phyloP scores from a whole-genome alignment of 2,888 invertebrate species.

The Cerastoderma edule region DNA sequence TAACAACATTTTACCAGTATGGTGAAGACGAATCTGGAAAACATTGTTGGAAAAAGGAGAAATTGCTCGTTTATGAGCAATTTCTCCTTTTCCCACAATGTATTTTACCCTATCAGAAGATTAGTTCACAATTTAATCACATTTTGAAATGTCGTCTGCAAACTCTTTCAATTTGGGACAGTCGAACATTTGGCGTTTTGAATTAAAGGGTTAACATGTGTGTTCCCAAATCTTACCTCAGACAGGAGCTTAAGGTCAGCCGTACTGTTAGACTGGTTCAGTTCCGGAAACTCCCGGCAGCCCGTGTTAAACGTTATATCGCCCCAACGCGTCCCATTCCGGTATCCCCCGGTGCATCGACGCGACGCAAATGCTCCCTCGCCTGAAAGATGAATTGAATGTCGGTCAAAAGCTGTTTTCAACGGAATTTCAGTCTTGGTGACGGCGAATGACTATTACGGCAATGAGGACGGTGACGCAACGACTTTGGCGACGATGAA shows the following conservation, averaged over 20 bases:
- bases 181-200: background rate
- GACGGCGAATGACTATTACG: background rate
- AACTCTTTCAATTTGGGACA: background rate
- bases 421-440: background rate
- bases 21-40: no score
- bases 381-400: background rate
- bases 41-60: no score
- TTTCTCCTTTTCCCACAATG: no score
- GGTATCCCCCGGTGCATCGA: constrained; percentile 40
- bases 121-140: background rate
- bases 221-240: constrained; percentile 43
- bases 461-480: background rate
- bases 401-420: background rate
- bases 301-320: constrained; percentile 4
- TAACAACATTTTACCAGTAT: no score
- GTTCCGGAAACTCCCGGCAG: constrained; percentile 31
- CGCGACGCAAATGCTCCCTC: constrained; percentile 29
- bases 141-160: background rate
- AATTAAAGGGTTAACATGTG: background rate
- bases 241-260: constrained; percentile 40
- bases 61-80: no score
- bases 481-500: background rate
- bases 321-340: constrained; percentile 36
- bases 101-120: background rate
- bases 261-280: constrained; percentile 38